These are phyloP conservation scores for Lithosia quadra DNA, from an alignment of 2,888 invertebrate species.

Conservation along the genomic window DNA sequence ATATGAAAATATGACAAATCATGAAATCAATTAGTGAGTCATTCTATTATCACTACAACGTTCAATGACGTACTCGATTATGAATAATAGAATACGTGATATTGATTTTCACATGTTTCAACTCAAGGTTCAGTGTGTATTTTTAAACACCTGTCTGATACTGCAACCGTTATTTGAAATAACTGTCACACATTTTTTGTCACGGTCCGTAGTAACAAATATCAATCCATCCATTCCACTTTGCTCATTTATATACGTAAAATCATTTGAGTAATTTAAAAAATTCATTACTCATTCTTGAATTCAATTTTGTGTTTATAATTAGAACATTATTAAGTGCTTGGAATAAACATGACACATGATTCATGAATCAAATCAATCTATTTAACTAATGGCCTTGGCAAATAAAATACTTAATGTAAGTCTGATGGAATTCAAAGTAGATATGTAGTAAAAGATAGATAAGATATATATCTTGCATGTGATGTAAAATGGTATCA, in stretches of 20 bases:
- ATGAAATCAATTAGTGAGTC: slow-evolving; percentile 3
- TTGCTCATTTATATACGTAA: too few species aligned
- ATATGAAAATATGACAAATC: background rate
- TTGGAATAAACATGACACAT: background rate
- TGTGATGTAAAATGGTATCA: background rate
- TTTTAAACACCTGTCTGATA: slow-evolving; percentile 2
- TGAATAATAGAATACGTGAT: slow-evolving; percentile 12
- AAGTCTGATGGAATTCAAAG: background rate
- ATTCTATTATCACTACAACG: background rate
- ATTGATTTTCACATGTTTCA: slow-evolving; percentile 9
- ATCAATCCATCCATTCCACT: too few species aligned
- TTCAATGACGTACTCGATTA: background rate
- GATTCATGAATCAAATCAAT: background rate
- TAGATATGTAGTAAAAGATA: background rate
- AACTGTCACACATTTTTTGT: too few species aligned
- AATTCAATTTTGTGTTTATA: background rate
- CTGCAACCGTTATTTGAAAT: background rate
- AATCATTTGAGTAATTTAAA: too few species aligned
- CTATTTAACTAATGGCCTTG: background rate
- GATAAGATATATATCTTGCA: background rate
- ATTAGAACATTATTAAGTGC: background rate
- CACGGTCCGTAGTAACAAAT: too few species aligned
- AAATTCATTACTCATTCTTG: background rate
- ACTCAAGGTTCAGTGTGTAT: slow-evolving; percentile 13
- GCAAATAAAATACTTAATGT: background rate